Evolutionary conservation across 2,113 vertebrate genomes (phyloP).

Genomic region (Zootoca vivipara): DNA sequence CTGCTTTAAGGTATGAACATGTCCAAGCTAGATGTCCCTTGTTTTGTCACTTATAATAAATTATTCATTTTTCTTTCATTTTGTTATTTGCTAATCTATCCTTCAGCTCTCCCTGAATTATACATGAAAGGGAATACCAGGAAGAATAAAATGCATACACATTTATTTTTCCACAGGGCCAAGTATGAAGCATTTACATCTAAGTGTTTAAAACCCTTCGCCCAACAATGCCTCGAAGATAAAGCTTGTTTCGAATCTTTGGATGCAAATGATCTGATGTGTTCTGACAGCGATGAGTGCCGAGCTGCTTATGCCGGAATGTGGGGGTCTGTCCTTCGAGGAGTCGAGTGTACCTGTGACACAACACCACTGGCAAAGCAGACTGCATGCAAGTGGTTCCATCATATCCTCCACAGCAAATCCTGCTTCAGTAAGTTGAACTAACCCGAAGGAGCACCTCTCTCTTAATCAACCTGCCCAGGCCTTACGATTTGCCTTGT

Average conservation of each 20-base stretch:
- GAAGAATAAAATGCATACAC: neutral
- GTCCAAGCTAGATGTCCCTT: neutral
- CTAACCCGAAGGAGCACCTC: too few species aligned
- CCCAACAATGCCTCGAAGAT: conserved; percentile 67
- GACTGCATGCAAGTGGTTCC: conserved; percentile 76
- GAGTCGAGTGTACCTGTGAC: conserved; percentile 80
- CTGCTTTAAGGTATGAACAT: neutral
- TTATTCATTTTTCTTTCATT: neutral
- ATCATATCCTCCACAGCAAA: conserved; percentile 82
- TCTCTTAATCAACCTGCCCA: too few species aligned
- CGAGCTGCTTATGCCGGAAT: conserved; percentile 81
- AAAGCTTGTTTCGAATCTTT: conserved; percentile 74
- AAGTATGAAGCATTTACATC: conserved; percentile 73
- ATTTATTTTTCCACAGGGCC: conserved; percentile 64
- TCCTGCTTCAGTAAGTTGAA: conserved; percentile 82
- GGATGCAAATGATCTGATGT: conserved; percentile 72
- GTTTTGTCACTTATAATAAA: neutral
- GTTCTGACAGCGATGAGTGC: conserved; percentile 79
- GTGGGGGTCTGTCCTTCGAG: conserved; percentile 81
- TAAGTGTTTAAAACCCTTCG: conserved; percentile 81
- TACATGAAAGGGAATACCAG: neutral
- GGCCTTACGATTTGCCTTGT: too few species aligned
- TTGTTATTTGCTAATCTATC: neutral
- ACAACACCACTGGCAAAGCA: conserved; percentile 59
- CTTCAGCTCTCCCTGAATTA: neutral